Conservation (phyloP, 2,113 vertebrate species). For the Alethe diademata region DNA sequence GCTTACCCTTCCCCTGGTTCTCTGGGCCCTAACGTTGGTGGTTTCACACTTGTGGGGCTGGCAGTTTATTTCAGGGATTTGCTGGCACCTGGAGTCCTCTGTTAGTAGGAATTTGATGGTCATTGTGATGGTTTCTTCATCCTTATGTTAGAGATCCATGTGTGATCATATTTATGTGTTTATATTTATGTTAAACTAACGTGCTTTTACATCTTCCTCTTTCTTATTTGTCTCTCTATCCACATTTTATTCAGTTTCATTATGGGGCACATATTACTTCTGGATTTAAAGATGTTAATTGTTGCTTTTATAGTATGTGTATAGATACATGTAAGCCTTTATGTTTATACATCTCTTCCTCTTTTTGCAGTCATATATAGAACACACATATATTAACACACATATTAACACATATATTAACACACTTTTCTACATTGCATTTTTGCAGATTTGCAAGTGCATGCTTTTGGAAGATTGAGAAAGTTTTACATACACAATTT, state of each 20-base stretch:
- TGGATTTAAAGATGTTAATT: not conserved
- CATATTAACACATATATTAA: not conserved
- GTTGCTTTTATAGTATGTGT: not conserved
- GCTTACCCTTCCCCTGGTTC: not conserved
- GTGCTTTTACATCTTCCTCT: not conserved
- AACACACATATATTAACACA: not conserved
- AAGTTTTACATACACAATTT: not conserved
- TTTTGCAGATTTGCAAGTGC: not conserved
- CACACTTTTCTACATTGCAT: not conserved
- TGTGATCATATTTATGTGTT: not conserved
- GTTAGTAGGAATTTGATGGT: not conserved
- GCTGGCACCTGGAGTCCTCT: not conserved
- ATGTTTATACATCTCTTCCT: not conserved
- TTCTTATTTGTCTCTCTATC: not conserved
- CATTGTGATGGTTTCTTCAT: not conserved
- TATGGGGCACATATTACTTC: not conserved
- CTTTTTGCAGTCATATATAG: not conserved
- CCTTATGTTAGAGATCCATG: accelerated
- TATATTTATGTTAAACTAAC: not conserved
- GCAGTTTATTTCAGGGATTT: not conserved
- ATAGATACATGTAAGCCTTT: not conserved
- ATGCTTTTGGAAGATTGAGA: not conserved
- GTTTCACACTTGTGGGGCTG: not conserved
- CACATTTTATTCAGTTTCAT: not conserved
- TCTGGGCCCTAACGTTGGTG: not conserved